A percentile compares a stretch with the other conserved stretches of the same genome.
Conservation (phyloP, 2,888 invertebrate species). For the Molanna angustata region DNA sequence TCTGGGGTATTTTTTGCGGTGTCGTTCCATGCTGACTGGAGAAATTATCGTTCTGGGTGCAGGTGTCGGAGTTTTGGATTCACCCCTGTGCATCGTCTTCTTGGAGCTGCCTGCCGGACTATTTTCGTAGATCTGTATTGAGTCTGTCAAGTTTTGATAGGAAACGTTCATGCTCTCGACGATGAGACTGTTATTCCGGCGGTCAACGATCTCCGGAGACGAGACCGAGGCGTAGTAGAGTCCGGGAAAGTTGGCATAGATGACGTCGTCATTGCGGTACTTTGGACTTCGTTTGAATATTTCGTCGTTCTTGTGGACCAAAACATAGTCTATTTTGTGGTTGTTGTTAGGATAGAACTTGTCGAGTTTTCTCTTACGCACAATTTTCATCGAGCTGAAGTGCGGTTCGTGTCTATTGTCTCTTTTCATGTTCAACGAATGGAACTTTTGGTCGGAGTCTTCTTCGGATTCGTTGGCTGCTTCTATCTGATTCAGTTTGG, state of each 20-base stretch:
- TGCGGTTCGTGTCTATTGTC: slow-evolving; percentile 41
- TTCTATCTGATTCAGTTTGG: slow-evolving; percentile 39
- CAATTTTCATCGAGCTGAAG: slow-evolving; percentile 52
- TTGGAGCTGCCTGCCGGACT: slow-evolving; percentile 39
- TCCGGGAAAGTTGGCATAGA: slow-evolving; percentile 49
- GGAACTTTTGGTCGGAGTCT: slow-evolving; percentile 45
- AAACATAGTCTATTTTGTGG: slow-evolving; percentile 39
- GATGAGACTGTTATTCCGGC: slow-evolving; percentile 12
- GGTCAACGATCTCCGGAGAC: slow-evolving; percentile 8
- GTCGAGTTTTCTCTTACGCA: slow-evolving; percentile 50
- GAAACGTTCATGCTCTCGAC: slow-evolving; percentile 32
- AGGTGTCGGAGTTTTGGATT: slow-evolving; percentile 55
- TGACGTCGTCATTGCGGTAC: slow-evolving; percentile 39
- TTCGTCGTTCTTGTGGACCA: slow-evolving; percentile 50
- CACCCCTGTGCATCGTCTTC: slow-evolving; percentile 50
- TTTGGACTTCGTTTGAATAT: slow-evolving; percentile 40
- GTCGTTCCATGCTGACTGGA: slow-evolving; percentile 37
- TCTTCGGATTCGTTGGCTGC: slow-evolving; percentile 44
- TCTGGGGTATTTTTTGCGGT: slow-evolving; percentile 45
- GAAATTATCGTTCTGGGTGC: slow-evolving; percentile 56
- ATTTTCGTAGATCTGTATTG: slow-evolving; percentile 63
- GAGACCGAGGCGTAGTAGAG: slow-evolving; percentile 13
- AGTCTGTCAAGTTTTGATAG: slow-evolving; percentile 65
- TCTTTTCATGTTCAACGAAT: slow-evolving; percentile 48
- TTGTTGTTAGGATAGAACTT: slow-evolving; percentile 50